Evolutionary conservation across 1,140 invertebrate genomes (phyloP).

Genomic region (Euura saliciscinereae): DNA sequence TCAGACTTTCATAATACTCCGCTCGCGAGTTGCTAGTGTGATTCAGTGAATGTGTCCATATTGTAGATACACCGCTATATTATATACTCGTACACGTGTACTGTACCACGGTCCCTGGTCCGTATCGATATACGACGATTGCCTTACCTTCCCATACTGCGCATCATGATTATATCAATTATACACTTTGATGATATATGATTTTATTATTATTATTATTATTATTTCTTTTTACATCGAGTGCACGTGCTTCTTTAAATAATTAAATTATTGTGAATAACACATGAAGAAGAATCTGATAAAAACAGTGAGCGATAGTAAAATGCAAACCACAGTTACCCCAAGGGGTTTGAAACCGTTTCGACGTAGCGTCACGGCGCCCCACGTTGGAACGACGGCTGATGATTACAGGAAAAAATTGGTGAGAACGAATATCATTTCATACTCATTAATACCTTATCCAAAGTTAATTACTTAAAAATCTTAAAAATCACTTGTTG

Average conservation of each 20-base stretch:
- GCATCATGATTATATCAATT: no score
- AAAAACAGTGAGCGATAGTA: not conserved
- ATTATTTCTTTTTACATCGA: not conserved
- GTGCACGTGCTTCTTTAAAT: not conserved
- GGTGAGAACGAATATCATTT: conserved; percentile 26
- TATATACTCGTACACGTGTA: no score
- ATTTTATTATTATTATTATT: no score
- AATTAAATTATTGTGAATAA: not conserved
- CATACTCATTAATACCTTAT: no score
- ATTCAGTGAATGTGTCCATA: no score
- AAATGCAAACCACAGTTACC: conserved; percentile 45
- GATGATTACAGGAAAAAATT: conserved; percentile 45
- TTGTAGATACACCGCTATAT: no score
- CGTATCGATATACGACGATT: no score
- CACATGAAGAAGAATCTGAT: not conserved
- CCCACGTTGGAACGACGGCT: conserved; percentile 17
- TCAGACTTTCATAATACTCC: no score
- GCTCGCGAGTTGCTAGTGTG: no score
- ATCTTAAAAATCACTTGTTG: not conserved
- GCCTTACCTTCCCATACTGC: no score
- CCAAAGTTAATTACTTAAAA: not conserved
- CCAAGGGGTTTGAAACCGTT: conserved; percentile 37
- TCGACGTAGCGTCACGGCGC: conserved; percentile 32
- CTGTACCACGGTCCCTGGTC: no score
- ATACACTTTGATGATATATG: no score